These are phyloP conservation scores for pig (Sus scrofa) DNA, from an alignment of 2,113 vertebrate species.

Conservation along the genomic window DNA sequence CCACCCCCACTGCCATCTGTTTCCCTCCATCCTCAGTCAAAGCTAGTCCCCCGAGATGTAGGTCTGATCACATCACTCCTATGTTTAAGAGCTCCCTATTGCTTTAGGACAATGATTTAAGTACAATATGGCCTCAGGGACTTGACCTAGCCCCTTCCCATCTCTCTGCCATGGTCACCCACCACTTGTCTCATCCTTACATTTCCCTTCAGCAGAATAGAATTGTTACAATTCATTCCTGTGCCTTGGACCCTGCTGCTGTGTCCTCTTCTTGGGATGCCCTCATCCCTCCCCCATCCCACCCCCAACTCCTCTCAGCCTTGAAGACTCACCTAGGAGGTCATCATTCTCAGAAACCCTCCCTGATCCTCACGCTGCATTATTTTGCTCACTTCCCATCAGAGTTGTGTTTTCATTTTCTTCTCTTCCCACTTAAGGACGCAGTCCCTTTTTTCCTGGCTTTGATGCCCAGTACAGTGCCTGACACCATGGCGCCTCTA, in stretches of 20 bases:
- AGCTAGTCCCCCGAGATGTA: background rate
- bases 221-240: accelerated
- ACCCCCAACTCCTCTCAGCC: background rate
- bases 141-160: background rate
- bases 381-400: background rate
- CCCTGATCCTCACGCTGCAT: background rate
- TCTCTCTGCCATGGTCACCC: background rate
- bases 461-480: background rate
- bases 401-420: background rate
- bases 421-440: background rate
- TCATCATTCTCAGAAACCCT: background rate
- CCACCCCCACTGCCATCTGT: too few relatives aligned
- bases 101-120: background rate
- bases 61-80: background rate
- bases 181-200: background rate
- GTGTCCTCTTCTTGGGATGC: background rate
- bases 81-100: background rate
- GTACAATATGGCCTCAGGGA: accelerated
- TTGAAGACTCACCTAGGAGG: background rate
- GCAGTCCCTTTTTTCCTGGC: background rate
- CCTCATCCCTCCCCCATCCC: too few relatives aligned
- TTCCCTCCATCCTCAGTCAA: background rate
- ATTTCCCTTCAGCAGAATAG: background rate
- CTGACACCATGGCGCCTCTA: accelerated
- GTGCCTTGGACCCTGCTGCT: background rate